Conservation (phyloP, 2,113 vertebrate species). For the Crypturellus undulatus region DNA sequence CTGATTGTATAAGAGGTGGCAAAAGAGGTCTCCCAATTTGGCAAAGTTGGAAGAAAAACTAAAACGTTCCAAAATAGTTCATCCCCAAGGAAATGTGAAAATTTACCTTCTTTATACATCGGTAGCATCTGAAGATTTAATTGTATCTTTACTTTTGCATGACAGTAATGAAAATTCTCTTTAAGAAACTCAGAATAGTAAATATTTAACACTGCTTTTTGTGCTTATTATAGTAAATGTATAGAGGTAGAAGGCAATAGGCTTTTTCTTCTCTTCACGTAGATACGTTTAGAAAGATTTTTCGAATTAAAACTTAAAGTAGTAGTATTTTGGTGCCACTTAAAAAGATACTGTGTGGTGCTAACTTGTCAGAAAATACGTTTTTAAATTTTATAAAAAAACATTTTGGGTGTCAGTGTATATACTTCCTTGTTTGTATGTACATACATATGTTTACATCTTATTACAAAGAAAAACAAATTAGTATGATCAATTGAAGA, state of each 20-base stretch:
- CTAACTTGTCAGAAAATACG: background rate
- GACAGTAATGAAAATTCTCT: constrained; percentile 38
- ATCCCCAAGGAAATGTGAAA: background rate
- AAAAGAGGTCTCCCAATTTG: background rate
- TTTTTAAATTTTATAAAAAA: background rate
- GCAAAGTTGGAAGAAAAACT: background rate
- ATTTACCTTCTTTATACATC: background rate
- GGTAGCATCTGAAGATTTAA: constrained; percentile 42
- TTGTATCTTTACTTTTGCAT: constrained; percentile 34
- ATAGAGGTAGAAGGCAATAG: constrained; percentile 19
- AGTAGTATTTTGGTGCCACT: constrained; percentile 6
- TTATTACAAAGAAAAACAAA: background rate
- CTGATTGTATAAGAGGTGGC: background rate
- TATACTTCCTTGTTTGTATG: background rate
- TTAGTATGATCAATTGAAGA: background rate
- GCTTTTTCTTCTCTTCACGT: background rate
- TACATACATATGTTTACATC: background rate
- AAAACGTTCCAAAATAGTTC: background rate
- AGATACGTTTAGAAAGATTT: background rate
- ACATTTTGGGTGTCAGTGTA: background rate
- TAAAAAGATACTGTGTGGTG: background rate
- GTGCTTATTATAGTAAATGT: constrained; percentile 46
- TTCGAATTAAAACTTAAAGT: background rate
- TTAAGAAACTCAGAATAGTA: constrained; percentile 47
- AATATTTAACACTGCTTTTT: constrained; percentile 2